These are phyloP conservation scores for Pomacea canaliculata DNA, from an alignment of 2,888 invertebrate genomes.

Conservation along the genomic window DNA sequence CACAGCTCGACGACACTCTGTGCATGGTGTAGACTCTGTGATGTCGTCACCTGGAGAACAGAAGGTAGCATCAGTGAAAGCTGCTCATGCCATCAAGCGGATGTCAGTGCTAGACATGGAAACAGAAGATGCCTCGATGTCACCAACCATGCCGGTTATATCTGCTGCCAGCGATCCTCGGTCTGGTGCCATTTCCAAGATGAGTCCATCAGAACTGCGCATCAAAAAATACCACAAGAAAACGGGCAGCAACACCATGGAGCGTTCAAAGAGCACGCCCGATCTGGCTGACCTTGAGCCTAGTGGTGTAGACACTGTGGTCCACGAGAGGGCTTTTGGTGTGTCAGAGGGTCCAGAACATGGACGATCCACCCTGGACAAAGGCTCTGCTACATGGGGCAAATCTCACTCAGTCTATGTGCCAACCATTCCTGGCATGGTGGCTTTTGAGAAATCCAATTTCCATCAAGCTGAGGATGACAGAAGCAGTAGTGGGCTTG, in stretches of 20 bases:
- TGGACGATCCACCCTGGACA: neutral
- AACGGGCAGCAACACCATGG: constrained; percentile 41
- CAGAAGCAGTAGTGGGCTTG: constrained; percentile 1
- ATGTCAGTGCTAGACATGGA: constrained; percentile 57
- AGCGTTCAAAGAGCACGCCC: constrained; percentile 58
- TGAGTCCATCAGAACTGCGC: constrained; percentile 52
- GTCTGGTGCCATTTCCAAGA: constrained; percentile 34
- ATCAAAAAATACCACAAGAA: constrained; percentile 51
- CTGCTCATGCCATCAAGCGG: constrained; percentile 74
- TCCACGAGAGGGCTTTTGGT: neutral
- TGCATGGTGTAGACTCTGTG: constrained; percentile 24
- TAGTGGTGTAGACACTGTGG: constrained; percentile 18
- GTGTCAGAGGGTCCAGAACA: neutral
- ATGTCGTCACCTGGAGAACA: constrained; percentile 38
- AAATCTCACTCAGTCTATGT: constrained; percentile 18
- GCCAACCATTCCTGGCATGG: constrained; percentile 2
- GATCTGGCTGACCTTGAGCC: constrained; percentile 40
- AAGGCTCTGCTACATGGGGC: constrained; percentile 19
- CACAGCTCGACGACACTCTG: constrained; percentile 29
- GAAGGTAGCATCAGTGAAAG: constrained; percentile 91
- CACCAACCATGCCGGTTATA: constrained; percentile 26
- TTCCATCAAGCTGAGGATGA: neutral
- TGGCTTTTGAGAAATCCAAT: neutral
- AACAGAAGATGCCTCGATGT: constrained; percentile 27
- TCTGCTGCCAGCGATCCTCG: constrained; percentile 19